phyloP scores from a whole-genome alignment of 2,113 vertebrate species.

The Neopipo cinnamomea region DNA sequence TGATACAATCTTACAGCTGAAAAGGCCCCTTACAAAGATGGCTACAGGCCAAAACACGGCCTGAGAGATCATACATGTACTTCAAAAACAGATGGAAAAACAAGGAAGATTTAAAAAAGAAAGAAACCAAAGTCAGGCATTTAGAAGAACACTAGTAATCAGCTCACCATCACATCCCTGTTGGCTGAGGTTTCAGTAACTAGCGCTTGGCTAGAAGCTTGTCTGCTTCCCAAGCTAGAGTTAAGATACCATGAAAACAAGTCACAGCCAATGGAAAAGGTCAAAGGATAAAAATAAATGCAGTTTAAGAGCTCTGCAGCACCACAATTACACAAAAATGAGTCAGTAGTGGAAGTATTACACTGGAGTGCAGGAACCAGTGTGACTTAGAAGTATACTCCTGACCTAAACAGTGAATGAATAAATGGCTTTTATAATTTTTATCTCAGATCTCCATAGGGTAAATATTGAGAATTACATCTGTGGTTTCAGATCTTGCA shows the following conservation, averaged over 20 bases:
- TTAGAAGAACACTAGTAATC: not conserved
- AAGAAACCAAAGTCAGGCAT: not conserved
- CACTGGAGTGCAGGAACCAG: not conserved
- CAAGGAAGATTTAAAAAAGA: not conserved
- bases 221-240: conserved; percentile 1
- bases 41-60: not conserved
- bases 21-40: not conserved
- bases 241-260: conserved; percentile 39
- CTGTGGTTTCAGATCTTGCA: not conserved
- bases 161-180: not conserved
- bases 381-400: not conserved
- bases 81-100: not conserved
- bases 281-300: conserved; percentile 27
- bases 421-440: not conserved
- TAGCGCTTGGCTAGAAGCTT: not conserved
- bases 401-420: not conserved
- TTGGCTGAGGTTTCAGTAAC: not conserved
- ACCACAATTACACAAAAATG: not conserved
- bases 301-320: not conserved
- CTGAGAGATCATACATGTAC: not conserved
- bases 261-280: conserved; percentile 2
- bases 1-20: not conserved
- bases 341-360: not conserved
- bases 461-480: not conserved
- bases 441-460: not conserved